Base-by-base conservation (phyloP, 2,113 vertebrate species). In the Calyptomena viridis region DNA sequence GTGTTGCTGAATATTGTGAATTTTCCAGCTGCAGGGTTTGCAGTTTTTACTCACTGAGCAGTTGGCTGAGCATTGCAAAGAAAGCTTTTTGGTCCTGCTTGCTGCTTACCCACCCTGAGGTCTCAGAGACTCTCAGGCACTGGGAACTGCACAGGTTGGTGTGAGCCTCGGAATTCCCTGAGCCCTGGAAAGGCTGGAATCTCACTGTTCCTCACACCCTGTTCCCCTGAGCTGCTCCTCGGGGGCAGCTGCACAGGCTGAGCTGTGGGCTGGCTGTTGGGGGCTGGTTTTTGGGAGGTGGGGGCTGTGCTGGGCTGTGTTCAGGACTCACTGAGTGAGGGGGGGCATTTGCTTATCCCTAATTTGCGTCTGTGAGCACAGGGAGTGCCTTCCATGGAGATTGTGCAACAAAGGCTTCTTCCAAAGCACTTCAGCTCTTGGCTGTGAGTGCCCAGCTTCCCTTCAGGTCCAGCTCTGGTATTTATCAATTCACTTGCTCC, bases 371-470 rank as follows among this genome's bases (percentile, higher is more conserved):
- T 55, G 68, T 12, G 25, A 94, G 89, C 37, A 94, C 94, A 91
- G 87, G 0, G n/a, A 95, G 93, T 87, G 75, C 75, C 88, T 91
- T 5, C n/a, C 42, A 1, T 2, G 4, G 62, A 59, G 63, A 27
- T 88, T 94, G 89, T 83, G 94, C 82, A 93, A 91, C 81, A 37
- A 35, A 78, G 44, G 78, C 63, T 92, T 28, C 75, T 90, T 77
- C 89, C 87, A 40, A 24, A 64, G 66, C 49, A 12, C 0, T 72
- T 71, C 6, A 18, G 64, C 80, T 91, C 79, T 83, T 94, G 95
- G 96, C 95, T 93, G 55, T 5, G 33, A 92, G 33, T 95, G 95
- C 90, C 94, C 89, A 52, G 31, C 49, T 82, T 52, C 72, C 44
- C 40, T 93, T 58, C 80, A 66, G 89, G 69, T 80, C 42, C 60